Percentiles rank a stretch among this genome's conserved stretches.
phyloP scores from a whole-genome alignment of 2,797 vertebrate species.

The Artibeus lituratus region DNA sequence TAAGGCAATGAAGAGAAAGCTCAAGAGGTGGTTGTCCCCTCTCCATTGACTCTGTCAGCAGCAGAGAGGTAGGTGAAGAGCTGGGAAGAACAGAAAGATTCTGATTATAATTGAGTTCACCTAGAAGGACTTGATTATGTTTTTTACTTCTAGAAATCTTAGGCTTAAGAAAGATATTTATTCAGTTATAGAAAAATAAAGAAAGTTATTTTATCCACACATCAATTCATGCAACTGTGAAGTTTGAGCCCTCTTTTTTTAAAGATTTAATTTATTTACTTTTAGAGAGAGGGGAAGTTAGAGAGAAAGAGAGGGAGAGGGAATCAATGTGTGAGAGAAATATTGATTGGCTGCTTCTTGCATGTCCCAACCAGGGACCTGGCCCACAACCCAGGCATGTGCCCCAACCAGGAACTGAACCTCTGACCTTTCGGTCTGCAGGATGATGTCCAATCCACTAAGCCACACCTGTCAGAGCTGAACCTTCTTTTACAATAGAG shows the following conservation, averaged over 20 bases:
- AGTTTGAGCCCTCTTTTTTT: background rate
- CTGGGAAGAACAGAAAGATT: background rate
- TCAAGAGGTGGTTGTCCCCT: background rate
- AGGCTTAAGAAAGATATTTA: background rate
- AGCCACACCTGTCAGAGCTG: background rate
- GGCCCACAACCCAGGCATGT: background rate
- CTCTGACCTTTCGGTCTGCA: background rate
- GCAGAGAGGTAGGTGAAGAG: background rate
- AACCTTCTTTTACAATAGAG: background rate
- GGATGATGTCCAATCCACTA: background rate
- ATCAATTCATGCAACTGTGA: background rate
- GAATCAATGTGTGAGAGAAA: background rate
- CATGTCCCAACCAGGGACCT: background rate
- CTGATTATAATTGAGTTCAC: background rate
- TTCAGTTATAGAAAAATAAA: constrained; percentile 32
- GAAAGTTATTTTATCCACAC: background rate
- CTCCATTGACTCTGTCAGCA: background rate
- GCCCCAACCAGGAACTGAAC: background rate
- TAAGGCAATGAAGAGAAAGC: background rate
- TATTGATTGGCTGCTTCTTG: background rate
- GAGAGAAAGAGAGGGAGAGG: background rate
- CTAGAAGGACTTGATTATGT: background rate
- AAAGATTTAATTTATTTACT: background rate
- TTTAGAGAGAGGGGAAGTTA: background rate
- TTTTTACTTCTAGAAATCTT: constrained; percentile 1